Evolutionary conservation across 2,797 vertebrate genomes (phyloP), one percentile per base, ranked within the genome.

Genomic region (Phrynocephalus guinanensis): DNA sequence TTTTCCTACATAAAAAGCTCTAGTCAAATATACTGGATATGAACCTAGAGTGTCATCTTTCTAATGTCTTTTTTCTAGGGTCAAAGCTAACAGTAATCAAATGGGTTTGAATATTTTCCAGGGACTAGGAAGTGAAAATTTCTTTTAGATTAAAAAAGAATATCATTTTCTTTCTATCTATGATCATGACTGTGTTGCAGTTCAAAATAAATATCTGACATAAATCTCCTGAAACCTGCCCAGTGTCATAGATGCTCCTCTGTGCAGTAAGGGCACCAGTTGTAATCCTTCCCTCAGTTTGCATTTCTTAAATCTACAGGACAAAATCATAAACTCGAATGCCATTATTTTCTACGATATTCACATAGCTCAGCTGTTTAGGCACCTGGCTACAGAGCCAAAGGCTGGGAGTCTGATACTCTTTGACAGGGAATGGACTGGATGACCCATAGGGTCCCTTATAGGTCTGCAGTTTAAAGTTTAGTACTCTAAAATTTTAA

Each of bases 1-100:
- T 48, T 86, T 86, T 76, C 90, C 86, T 85, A 70, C 75, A n/a
- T 44, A 52, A 52, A 8, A 52, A 8, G 11, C 11, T 52, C 84
- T 83, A 86, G 80, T 72, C 79, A 75, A 90, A 90, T 22, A 28
- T 10, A 73, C 71, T 87, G 73, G 67, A 87, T 60, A 73, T 44
- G 38, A 44, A 73, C 52, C 86, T 84, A 90, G 82, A 84, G 84
- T 93, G 70, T 56, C 79, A 24, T 71, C 79, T 89, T 33, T 87
- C 88, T 89, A 91, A 91, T 30, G 79, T 81, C 67, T 83, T 80
- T 66, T 90, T 90, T 92, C 92, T 91, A 89, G 84, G 90, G 90
- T 91, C 81, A 91, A 91, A 91, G 38, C 16, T 90, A 92, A 48
- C 15, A 9, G 16, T 87, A 66, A 88, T 66, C 89, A 52, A 89